phyloP scores from a whole-genome alignment of 2,113 vertebrate species.

The Seriola dumerili region DNA sequence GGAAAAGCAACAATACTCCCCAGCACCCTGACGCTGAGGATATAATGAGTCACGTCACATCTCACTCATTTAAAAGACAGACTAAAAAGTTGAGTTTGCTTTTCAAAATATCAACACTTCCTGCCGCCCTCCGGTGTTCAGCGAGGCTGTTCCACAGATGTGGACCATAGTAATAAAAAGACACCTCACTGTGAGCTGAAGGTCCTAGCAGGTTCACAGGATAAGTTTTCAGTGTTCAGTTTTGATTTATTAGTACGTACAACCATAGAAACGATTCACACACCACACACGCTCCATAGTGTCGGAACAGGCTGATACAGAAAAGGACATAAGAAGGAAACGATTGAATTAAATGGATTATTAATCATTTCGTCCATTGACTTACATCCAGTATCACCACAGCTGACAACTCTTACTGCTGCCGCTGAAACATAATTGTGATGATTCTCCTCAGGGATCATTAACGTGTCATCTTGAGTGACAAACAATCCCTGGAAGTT shows the following conservation, averaged over 20 bases:
- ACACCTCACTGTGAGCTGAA: no score
- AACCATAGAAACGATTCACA: no score
- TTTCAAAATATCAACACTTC: no score
- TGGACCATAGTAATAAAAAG: no score
- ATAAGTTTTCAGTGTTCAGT: no score
- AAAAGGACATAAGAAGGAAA: neutral
- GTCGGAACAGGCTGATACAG: no score
- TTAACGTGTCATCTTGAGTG: neutral
- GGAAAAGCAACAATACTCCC: conserved; percentile 79
- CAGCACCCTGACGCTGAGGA: conserved; percentile 56
- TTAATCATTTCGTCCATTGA: neutral
- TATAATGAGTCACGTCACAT: conserved; percentile 68
- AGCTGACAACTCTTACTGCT: neutral
- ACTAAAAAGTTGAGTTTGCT: no score
- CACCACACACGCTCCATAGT: no score
- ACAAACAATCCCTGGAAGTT: conserved; percentile 20
- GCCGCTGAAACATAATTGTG: neutral
- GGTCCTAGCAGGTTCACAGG: no score
- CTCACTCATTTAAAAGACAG: neutral
- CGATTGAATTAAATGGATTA: neutral
- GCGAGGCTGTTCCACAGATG: no score
- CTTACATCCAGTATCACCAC: neutral
- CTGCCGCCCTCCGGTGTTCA: no score
- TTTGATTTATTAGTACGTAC: neutral
- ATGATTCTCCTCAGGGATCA: conserved; percentile 6